phyloP scores from a whole-genome alignment of 1,140 invertebrate species.

The Calephelis nemesis region DNA sequence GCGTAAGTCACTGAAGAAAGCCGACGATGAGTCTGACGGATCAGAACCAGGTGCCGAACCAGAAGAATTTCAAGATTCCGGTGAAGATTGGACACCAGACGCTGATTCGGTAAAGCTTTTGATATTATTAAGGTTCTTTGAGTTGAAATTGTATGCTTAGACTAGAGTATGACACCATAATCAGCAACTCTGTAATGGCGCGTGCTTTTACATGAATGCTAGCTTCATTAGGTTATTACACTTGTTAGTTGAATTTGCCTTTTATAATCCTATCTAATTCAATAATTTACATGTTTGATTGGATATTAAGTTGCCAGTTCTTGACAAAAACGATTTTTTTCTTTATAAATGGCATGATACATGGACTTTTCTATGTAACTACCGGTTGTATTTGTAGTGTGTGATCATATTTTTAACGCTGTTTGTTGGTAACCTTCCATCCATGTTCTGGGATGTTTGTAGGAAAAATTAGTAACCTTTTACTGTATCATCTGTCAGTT shows the following conservation, averaged over 20 bases:
- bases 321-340: too few species aligned
- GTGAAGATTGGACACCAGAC: constrained; percentile 79
- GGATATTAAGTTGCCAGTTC: too few species aligned
- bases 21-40: constrained; percentile 70
- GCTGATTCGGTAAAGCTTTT: constrained; percentile 63
- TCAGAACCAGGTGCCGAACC: constrained; percentile 70
- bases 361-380: too few species aligned
- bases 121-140: not conserved
- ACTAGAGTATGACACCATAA: not conserved
- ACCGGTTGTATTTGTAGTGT: too few species aligned
- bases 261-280: not conserved
- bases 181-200: constrained; percentile 32
- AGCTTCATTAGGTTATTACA: constrained; percentile 27
- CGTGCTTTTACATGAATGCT: constrained; percentile 32
- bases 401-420: too few species aligned
- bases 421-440: too few species aligned
- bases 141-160: not conserved
- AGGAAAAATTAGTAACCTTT: too few species aligned
- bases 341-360: too few species aligned
- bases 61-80: constrained; percentile 78
- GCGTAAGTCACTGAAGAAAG: constrained; percentile 74
- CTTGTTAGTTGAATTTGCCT: not conserved
- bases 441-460: too few species aligned
- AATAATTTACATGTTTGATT: not conserved
- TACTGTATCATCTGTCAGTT: too few species aligned